Base-by-base conservation (phyloP, 1,140 invertebrate species). In the Mya arenaria region DNA sequence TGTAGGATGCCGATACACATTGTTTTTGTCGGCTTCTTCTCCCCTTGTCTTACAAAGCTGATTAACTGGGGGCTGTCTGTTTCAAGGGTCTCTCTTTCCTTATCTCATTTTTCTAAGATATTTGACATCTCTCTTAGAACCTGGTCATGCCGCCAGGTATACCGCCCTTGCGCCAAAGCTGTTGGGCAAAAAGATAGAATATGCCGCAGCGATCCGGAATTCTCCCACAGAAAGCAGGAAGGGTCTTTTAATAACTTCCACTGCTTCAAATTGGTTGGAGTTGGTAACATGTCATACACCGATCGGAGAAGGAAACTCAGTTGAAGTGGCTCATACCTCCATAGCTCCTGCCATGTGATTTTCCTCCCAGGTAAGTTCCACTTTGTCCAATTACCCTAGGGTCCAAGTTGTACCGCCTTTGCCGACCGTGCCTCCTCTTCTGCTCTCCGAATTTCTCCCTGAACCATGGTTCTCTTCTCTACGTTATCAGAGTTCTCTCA, bases 301-400 rank as follows among this genome's bases (percentile, higher is more conserved):
- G 55, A 71, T 30, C 65, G 13, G 30, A 84, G 69, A 6, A 81
- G 52, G 41, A 82, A 82, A 28, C 60, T 75, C n/a, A 84, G 44
- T 28, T 69, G 19, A n/a, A 55, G 30, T 44, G 63, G 79, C 34
- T 82, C 72, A 23, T 41, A 71, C 28, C 72, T 72, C 79, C 65
- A 84, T 36, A 63, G n/a, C 13, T 84, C 78, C 55, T 41, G 56
- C 72, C 55, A 65, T 56, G 78, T 84, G 19, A 71, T n/a, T 30
- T 71, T 68, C 62, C 63, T 52, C n/a, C 69, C 48, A 60, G 77
- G 69, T 25, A 81, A 30, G 56, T 62, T 48, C 58, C 60, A 48
- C 36, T 44, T 65, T 28, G 41, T 66, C 58, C 75, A 68, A 10
- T 34, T 19, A 15, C 37, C 44, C 32, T 79, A 48, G 4, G 6